phyloP scores from a whole-genome alignment of 2,888 invertebrate genomes.

The Steinernema carpocapsae region DNA sequence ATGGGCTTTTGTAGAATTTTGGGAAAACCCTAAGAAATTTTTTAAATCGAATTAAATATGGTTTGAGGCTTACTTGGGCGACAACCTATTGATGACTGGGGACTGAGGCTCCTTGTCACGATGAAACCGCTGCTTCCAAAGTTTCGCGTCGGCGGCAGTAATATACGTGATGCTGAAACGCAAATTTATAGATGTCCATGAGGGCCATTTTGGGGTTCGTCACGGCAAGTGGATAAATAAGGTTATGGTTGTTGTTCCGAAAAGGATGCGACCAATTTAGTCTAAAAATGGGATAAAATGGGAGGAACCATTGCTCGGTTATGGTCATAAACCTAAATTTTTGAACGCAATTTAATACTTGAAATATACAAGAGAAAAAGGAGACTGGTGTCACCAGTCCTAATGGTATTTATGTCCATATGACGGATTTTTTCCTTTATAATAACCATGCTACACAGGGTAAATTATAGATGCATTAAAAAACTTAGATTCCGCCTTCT shows the following conservation, averaged over 20 bases:
- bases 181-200: conserved; percentile 39
- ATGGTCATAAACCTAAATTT: too few species aligned
- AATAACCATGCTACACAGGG: too few species aligned
- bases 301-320: too few species aligned
- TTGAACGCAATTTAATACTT: too few species aligned
- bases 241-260: conserved; percentile 24
- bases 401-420: too few species aligned
- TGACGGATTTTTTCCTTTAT: too few species aligned
- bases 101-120: conserved; percentile 51
- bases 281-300: too few species aligned
- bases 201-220: too few species aligned
- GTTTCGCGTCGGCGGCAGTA: conserved; percentile 73
- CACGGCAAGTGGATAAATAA: neutral
- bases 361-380: too few species aligned
- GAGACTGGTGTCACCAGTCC: too few species aligned
- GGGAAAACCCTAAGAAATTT: conserved; percentile 72
- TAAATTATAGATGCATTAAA: neutral
- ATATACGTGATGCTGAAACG: conserved; percentile 74
- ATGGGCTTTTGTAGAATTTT: conserved; percentile 72
- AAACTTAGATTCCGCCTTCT: neutral
- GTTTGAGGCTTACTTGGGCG: conserved; percentile 60
- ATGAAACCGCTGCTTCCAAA: conserved; percentile 70
- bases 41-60: neutral
- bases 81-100: conserved; percentile 58
- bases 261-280: neutral